These are phyloP conservation scores for Drosophila ambigua DNA, from an alignment of 1,140 invertebrate species.

Conservation along the genomic window DNA sequence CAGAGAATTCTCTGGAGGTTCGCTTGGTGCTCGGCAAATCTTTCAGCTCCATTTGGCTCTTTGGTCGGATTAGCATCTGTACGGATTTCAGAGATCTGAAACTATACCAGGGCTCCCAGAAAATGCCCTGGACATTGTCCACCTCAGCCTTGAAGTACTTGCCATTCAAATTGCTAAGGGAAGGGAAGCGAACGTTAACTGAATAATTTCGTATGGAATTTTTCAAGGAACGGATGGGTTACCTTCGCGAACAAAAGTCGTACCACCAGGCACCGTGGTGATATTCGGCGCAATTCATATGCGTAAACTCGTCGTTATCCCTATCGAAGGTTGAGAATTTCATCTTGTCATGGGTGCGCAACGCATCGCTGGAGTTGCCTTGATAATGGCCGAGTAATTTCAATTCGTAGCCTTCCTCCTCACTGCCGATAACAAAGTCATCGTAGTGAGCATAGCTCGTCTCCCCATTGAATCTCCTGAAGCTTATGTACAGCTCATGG, in stretches of 20 bases:
- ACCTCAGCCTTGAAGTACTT: constrained; percentile 56
- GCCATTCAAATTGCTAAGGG: constrained; percentile 65
- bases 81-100: constrained; percentile 64
- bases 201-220: neutral
- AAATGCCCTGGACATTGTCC: constrained; percentile 51
- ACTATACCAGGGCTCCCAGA: constrained; percentile 70
- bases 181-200: neutral
- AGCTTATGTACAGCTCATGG: constrained; percentile 87
- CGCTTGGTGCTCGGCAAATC: constrained; percentile 1
- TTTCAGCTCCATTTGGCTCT: constrained; percentile 36
- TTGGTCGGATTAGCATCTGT: constrained; percentile 65
- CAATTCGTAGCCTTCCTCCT: constrained; percentile 87
- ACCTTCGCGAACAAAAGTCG: constrained; percentile 82
- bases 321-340: constrained; percentile 76
- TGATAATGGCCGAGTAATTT: constrained; percentile 86
- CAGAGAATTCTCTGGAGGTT: neutral
- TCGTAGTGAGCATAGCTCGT: constrained; percentile 87
- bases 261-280: constrained; percentile 89
- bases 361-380: constrained; percentile 65
- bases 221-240: neutral
- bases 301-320: constrained; percentile 87
- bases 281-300: constrained; percentile 86
- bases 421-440: constrained; percentile 87
- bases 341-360: constrained; percentile 70
- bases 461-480: constrained; percentile 86